Evolutionary conservation across 2,797 vertebrate species (phyloP), one percentile per base, ranked within the genome.

Genomic region (Acomys russatus): DNA sequence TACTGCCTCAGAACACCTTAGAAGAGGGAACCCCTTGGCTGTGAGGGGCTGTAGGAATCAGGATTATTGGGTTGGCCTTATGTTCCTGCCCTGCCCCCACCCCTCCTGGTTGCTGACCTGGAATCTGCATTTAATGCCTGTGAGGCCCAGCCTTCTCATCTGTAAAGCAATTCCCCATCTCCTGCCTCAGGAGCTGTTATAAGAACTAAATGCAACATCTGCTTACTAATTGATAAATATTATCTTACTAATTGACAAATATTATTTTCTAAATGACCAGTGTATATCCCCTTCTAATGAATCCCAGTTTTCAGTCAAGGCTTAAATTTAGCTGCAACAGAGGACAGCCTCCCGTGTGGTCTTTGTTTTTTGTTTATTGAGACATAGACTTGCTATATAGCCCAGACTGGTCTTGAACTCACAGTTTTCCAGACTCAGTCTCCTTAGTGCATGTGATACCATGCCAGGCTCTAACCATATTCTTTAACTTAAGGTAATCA

Each of bases 221-320:
- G n/a, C 8, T 64, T 94, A 71, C 82, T 73, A 87, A 68, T 56
- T 64, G 2, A 11, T 49, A 91, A 54, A 17, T 61, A 61, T 63
- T 82, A 59, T 77, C 91, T 94, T 25, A 71, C 82, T 73, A 87
- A 68, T 56, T 64, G 2, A 11, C 38, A 91, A 54, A 17, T 61
- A 61, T 63, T 82, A 59, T 77, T 92, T 94, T 25, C 44, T 3
- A 23, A 93, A 91, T 88, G 11, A n/a, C 30, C 38, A 82, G 7
- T 14, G 94, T 44, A 30, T 66, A 70, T 80, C 6, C 4, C 30
- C 30, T 91, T 20, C 38, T 63, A 11, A 44, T 83, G 78, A 95
- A 91, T 71, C 12, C 15, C 23, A 10, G 51, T 93, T 93, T 90
- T 89, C 22, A 78, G 68, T 83, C 9, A 66, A 92, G 61, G 23